A percentile compares a stretch with the other conserved stretches of the same genome.
These are phyloP conservation scores for Odontocerum albicorne DNA, from an alignment of 2,888 invertebrate genomes.

Conservation along the genomic window DNA sequence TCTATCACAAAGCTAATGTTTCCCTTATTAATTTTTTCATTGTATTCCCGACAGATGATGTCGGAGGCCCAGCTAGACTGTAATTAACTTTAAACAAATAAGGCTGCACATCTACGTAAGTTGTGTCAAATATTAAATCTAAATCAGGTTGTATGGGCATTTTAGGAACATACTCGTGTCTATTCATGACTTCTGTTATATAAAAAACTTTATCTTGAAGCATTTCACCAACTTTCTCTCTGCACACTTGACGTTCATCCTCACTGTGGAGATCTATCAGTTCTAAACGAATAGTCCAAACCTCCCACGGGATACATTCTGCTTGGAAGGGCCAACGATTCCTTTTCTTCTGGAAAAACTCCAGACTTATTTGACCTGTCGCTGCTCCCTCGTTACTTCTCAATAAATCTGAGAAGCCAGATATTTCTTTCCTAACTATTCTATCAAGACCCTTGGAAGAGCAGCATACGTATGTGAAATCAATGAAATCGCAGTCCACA, in stretches of 20 bases:
- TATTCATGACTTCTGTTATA: conserved; percentile 94
- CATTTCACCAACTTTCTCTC: conserved; percentile 85
- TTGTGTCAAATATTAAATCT: conserved; percentile 92
- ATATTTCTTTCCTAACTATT: conserved; percentile 73
- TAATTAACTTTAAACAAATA: conserved; percentile 93
- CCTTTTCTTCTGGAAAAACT: conserved; percentile 92
- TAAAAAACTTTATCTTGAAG: conserved; percentile 92
- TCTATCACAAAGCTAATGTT: conserved; percentile 73
- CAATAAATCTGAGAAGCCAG: conserved; percentile 75
- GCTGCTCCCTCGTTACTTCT: conserved; percentile 73
- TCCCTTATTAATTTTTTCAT: conserved; percentile 89
- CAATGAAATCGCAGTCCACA: conserved; percentile 97
- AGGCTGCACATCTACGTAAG: conserved; percentile 92
- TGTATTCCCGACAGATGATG: conserved; percentile 82
- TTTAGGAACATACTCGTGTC: conserved; percentile 94
- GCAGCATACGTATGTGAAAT: conserved; percentile 96
- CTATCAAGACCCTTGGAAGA: conserved; percentile 77
- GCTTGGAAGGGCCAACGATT: conserved; percentile 88
- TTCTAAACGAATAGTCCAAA: conserved; percentile 94
- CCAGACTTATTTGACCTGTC: conserved; percentile 86
- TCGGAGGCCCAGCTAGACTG: conserved; percentile 75
- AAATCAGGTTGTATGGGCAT: conserved; percentile 92
- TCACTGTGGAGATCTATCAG: conserved; percentile 84
- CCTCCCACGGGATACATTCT: conserved; percentile 97
- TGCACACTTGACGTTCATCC: conserved; percentile 81